A percentile compares a stretch with the other conserved stretches of the same genome.
These are phyloP conservation scores for Calephelis perditalis DNA, from an alignment of 2,888 invertebrate genomes.

Conservation along the genomic window DNA sequence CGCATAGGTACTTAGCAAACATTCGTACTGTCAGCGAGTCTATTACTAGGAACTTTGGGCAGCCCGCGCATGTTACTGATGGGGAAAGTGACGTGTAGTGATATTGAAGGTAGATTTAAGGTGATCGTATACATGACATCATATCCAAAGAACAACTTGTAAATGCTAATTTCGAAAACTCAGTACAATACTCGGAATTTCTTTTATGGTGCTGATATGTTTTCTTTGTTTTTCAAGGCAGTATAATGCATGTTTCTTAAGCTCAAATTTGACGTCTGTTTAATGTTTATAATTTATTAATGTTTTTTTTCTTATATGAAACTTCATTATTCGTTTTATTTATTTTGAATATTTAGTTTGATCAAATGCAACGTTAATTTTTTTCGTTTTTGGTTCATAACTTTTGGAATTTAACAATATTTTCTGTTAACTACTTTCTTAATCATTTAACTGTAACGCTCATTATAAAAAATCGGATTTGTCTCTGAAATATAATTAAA, in stretches of 20 bases:
- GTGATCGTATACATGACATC: constrained; percentile 37
- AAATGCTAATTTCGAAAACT: constrained; percentile 32
- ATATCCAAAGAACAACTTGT: constrained; percentile 37
- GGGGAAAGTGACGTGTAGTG: constrained; percentile 81
- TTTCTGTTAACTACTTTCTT: too few species aligned
- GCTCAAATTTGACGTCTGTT: too few species aligned
- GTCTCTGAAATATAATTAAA: too few species aligned
- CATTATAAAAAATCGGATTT: too few species aligned
- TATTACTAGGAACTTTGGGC: constrained; percentile 87
- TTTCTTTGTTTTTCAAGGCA: constrained; percentile 8
- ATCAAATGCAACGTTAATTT: too few species aligned
- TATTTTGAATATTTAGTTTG: too few species aligned
- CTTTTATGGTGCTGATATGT: constrained; percentile 19
- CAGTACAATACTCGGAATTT: constrained; percentile 50
- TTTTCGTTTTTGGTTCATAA: too few species aligned
- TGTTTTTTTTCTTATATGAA: too few species aligned
- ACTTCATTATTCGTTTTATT: too few species aligned
- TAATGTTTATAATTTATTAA: too few species aligned
- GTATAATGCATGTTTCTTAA: background rate
- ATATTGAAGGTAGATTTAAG: background rate
- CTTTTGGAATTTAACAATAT: too few species aligned
- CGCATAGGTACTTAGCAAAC: constrained; percentile 83
- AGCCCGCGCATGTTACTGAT: constrained; percentile 81
- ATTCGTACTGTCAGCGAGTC: constrained; percentile 87
- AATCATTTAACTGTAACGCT: too few species aligned